These are phyloP conservation scores for Gonatopus flavifemur DNA, from an alignment of 1,140 invertebrate species.

Conservation along the genomic window DNA sequence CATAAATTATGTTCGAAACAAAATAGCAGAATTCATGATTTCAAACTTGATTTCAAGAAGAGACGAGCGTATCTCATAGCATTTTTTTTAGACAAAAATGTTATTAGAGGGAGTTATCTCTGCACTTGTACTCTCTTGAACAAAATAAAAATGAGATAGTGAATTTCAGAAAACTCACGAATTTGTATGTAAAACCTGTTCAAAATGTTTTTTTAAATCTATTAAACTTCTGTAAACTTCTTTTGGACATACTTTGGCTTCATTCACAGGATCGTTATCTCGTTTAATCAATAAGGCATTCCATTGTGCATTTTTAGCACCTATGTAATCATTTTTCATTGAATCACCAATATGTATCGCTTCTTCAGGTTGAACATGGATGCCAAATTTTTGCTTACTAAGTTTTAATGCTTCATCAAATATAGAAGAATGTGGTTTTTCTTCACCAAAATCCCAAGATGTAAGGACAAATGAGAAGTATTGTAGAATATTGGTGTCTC, in stretches of 20 bases:
- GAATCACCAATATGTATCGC: constrained; percentile 84
- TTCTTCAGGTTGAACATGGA: constrained; percentile 59
- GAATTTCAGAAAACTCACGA: too few species aligned
- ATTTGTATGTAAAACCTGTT: constrained; percentile 7
- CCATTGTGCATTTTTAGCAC: constrained; percentile 75
- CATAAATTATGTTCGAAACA: too few species aligned
- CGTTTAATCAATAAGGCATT: constrained; percentile 65
- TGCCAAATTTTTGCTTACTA: constrained; percentile 35
- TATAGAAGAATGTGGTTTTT: constrained; percentile 76
- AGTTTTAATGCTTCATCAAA: constrained; percentile 70
- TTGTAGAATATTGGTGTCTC: constrained; percentile 63
- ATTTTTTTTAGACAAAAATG: too few species aligned
- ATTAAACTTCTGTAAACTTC: constrained; percentile 32
- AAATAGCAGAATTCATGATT: too few species aligned
- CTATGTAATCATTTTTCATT: constrained; percentile 73
- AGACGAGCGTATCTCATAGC: too few species aligned
- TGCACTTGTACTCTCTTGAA: too few species aligned
- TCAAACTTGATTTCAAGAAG: too few species aligned
- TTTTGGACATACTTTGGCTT: constrained; percentile 8
- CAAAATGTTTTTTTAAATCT: constrained; percentile 35
- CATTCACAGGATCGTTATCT: constrained; percentile 14
- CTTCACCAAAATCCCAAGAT: constrained; percentile 71
- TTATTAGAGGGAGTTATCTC: too few species aligned
- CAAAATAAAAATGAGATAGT: too few species aligned
- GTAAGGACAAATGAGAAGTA: constrained; percentile 81